Percentiles rank a stretch among this genome's conserved stretches.
Evolutionary conservation across 64 coral and sea anemone genomes (phyloP).

Genomic region (Porites australiensis): DNA sequence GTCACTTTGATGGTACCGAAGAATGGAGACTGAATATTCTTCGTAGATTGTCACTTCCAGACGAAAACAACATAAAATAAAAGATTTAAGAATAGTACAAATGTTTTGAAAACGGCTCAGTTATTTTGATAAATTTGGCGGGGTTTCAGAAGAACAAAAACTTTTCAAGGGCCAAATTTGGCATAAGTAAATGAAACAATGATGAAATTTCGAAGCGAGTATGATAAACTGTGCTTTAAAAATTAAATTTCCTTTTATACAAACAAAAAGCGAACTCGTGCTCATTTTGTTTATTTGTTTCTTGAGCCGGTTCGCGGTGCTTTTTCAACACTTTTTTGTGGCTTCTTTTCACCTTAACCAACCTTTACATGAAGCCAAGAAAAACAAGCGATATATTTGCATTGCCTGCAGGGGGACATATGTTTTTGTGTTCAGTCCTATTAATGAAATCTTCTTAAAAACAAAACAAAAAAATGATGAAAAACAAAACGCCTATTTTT

Average conservation of each 20-base stretch:
- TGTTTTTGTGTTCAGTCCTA: background rate
- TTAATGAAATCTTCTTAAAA: background rate
- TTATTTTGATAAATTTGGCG: no score
- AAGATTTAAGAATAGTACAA: background rate
- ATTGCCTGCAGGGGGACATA: background rate
- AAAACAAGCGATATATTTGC: background rate
- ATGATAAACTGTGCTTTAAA: no score
- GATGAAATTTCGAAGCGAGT: background rate
- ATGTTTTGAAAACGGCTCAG: no score
- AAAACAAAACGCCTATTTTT: no score
- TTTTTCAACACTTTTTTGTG: no score
- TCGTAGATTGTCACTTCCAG: background rate
- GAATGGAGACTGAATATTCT: background rate
- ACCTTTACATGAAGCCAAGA: background rate
- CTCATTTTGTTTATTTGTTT: no score
- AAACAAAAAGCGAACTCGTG: no score
- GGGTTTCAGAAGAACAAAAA: no score
- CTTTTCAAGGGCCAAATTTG: no score
- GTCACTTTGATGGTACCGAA: slow-evolving; percentile 11
- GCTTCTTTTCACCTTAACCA: no score
- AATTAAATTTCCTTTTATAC: no score
- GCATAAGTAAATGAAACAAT: background rate
- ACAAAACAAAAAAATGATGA: background rate
- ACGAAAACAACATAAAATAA: background rate
- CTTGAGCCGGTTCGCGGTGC: no score